These are phyloP conservation scores for Synergus umbraculus DNA, from an alignment of 2,888 invertebrate genomes.

Conservation along the genomic window DNA sequence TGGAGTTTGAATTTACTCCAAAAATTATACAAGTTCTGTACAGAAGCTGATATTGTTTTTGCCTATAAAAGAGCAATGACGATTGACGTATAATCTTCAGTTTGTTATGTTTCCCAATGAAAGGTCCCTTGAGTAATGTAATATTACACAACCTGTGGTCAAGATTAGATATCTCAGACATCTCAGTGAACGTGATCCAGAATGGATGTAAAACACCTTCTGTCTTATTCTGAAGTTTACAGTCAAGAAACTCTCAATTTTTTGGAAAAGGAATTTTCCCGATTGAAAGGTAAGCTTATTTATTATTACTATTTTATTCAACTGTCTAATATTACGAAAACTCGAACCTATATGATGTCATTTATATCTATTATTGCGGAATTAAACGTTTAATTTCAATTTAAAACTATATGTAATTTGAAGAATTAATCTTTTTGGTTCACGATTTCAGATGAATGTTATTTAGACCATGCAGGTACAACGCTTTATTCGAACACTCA, in stretches of 20 bases:
- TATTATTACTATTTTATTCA: background rate
- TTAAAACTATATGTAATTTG: background rate
- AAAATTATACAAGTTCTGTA: too few relatives aligned
- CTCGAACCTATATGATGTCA: too few relatives aligned
- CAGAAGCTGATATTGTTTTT: background rate
- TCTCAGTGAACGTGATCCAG: conserved; percentile 49
- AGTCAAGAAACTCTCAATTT: conserved; percentile 60
- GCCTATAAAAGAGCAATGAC: background rate
- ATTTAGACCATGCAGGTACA: conserved; percentile 94
- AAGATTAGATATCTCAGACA: conserved; percentile 48
- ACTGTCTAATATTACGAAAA: conserved; percentile 3
- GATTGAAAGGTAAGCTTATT: conserved; percentile 66
- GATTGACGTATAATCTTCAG: background rate
- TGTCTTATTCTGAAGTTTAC: conserved; percentile 65
- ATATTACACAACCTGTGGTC: conserved; percentile 54
- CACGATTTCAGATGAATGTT: conserved; percentile 82
- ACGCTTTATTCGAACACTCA: conserved; percentile 89
- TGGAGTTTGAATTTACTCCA: background rate
- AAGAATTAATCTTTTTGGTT: background rate
- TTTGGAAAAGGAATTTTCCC: conserved; percentile 68
- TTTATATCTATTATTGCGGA: too few relatives aligned
- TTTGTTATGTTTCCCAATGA: conserved; percentile 30
- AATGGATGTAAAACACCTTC: conserved; percentile 57
- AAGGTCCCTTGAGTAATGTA: conserved; percentile 46
- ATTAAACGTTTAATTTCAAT: background rate